These are phyloP conservation scores for Nowickia ferox DNA, from an alignment of 2,888 invertebrate species.

Conservation along the genomic window DNA sequence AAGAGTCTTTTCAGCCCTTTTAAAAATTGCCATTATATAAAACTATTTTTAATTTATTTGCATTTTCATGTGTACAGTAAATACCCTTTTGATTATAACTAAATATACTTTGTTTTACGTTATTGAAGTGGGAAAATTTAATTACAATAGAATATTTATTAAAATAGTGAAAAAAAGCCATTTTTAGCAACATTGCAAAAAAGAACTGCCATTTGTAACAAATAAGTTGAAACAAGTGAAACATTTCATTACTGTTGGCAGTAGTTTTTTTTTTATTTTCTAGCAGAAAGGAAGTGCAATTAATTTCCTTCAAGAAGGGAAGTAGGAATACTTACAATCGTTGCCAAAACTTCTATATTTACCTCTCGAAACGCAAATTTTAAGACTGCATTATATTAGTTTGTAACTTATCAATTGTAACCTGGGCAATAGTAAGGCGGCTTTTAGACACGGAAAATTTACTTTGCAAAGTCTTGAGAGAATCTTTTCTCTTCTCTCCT, in stretches of 20 bases:
- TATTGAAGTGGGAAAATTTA: conserved; percentile 39
- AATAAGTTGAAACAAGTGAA: not conserved
- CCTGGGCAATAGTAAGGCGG: too few species aligned
- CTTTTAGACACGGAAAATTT: too few species aligned
- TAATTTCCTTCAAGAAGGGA: not conserved
- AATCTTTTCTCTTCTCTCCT: too few species aligned
- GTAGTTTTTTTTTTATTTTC: not conserved
- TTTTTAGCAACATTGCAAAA: not conserved
- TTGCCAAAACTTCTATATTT: too few species aligned
- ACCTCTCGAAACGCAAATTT: too few species aligned
- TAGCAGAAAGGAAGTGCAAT: not conserved
- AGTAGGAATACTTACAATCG: not conserved
- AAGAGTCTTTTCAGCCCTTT: too few species aligned
- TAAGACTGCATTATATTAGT: too few species aligned
- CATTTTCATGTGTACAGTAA: not conserved
- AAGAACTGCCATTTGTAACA: not conserved
- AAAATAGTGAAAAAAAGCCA: not conserved
- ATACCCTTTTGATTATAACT: not conserved
- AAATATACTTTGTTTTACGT: conserved; percentile 17
- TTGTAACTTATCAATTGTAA: too few species aligned
- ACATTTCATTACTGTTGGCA: conserved; percentile 3
- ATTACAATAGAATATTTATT: conserved; percentile 24
- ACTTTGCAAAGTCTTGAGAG: too few species aligned
- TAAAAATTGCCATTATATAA: not conserved
- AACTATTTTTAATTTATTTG: not conserved